Percentiles rank a stretch among this genome's conserved stretches.
phyloP scores from a whole-genome alignment of 2,113 vertebrate genomes.

The Carassius gibelio region DNA sequence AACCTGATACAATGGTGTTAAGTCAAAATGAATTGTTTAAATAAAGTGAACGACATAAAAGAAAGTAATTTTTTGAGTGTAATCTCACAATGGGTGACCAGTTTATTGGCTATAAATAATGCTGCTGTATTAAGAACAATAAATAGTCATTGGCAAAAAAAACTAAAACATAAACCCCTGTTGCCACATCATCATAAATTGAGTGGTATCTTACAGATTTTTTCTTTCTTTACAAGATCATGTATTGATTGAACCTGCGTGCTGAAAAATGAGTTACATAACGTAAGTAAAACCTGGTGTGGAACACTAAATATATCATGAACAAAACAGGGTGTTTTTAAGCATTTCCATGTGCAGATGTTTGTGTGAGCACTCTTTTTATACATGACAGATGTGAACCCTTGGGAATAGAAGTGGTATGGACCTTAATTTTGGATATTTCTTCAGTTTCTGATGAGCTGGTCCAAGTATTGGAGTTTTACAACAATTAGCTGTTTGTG shows the following conservation, averaged over 20 bases:
- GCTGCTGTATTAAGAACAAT: conserved; percentile 46
- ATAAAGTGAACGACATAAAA: no score
- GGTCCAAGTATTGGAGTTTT: not conserved
- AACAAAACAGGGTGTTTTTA: conserved; percentile 48
- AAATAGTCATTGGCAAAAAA: conserved; percentile 57
- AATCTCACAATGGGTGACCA: not conserved
- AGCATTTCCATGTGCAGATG: conserved; percentile 62
- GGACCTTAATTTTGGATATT: not conserved
- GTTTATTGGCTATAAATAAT: conserved; percentile 50
- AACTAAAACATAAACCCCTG: conserved; percentile 29
- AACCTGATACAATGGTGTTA: no score
- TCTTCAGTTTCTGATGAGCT: not conserved
- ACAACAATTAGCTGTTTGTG: conserved; percentile 4
- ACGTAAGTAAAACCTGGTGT: conserved; percentile 38
- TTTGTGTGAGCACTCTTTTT: conserved; percentile 17
- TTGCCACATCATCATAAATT: conserved; percentile 52
- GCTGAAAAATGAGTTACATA: conserved; percentile 58
- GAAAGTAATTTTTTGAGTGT: no score
- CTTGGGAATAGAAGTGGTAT: conserved; percentile 11
- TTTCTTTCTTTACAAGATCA: conserved; percentile 40
- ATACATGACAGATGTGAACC: not conserved
- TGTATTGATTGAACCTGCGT: conserved; percentile 50
- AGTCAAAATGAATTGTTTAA: no score
- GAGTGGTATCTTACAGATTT: conserved; percentile 46
- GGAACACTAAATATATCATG: conserved; percentile 48